Evolutionary conservation across 2,888 invertebrate species (phyloP).

Genomic region (Stenchaetothrips biformis): DNA sequence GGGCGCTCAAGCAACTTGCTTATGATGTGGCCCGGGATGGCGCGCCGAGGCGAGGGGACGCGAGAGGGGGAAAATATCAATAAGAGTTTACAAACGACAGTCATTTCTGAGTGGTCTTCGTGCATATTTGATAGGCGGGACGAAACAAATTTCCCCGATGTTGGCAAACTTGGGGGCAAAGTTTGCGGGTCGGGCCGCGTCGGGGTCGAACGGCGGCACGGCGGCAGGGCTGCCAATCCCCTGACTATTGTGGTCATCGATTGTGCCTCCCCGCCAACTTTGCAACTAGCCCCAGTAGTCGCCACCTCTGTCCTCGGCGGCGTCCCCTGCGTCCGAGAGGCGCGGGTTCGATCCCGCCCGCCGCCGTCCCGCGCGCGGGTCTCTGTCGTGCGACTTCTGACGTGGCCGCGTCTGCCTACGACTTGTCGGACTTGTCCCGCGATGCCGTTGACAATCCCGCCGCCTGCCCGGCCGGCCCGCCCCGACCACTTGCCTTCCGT

Average conservation of each 20-base stretch:
- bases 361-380: neutral
- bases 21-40: neutral
- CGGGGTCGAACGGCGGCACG: neutral
- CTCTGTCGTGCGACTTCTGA: neutral
- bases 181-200: neutral
- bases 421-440: no score
- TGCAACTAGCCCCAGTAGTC: neutral
- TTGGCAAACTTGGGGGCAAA: slow-evolving; percentile 15
- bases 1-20: neutral
- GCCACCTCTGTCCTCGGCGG: neutral
- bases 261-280: neutral
- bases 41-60: neutral
- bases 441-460: neutral
- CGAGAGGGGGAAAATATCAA: slow-evolving; percentile 3
- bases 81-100: slow-evolving; percentile 15
- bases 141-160: slow-evolving; percentile 21
- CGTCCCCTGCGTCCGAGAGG: neutral
- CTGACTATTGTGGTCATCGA: slow-evolving; percentile 15
- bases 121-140: slow-evolving; percentile 21
- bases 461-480: neutral
- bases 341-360: neutral
- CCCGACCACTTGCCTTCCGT: neutral
- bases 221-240: slow-evolving; percentile 21
- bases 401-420: no score
- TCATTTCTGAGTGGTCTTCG: slow-evolving; percentile 15